Conservation (phyloP, 2,888 invertebrate genomes). For the Philhelius pedissequus region DNA sequence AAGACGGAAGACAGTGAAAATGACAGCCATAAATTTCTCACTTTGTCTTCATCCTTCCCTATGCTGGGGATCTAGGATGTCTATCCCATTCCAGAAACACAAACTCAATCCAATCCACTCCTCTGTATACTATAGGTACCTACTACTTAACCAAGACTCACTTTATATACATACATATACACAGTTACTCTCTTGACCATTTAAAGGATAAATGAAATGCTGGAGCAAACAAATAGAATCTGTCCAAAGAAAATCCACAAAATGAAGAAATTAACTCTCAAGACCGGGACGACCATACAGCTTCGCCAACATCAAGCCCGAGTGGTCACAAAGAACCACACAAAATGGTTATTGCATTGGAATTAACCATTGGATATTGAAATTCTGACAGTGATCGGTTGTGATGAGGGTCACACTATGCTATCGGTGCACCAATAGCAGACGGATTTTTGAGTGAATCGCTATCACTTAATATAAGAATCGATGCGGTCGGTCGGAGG, state of each 20-base stretch:
- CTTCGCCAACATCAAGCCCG: too few species aligned
- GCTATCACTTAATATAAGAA: background rate
- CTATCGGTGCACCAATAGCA: background rate
- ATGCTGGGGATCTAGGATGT: slow-evolving; percentile 33
- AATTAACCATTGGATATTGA: slow-evolving; percentile 61
- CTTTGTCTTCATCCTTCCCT: slow-evolving; percentile 65
- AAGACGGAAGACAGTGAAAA: slow-evolving; percentile 40
- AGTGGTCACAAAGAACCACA: slow-evolving; percentile 4
- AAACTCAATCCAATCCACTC: slow-evolving; percentile 15
- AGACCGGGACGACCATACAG: slow-evolving; percentile 5
- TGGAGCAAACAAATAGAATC: slow-evolving; percentile 34
- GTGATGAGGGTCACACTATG: slow-evolving; percentile 53
- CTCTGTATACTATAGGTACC: too few species aligned
- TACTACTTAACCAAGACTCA: background rate
- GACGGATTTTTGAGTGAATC: background rate
- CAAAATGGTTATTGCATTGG: slow-evolving; percentile 57
- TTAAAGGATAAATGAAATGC: slow-evolving; percentile 35
- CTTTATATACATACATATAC: too few species aligned
- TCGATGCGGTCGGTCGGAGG: too few species aligned
- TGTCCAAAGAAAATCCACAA: slow-evolving; percentile 24
- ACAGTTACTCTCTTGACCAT: slow-evolving; percentile 17
- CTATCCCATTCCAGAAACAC: slow-evolving; percentile 13
- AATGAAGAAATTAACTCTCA: slow-evolving; percentile 64
- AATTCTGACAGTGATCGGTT: slow-evolving; percentile 64
- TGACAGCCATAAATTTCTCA: slow-evolving; percentile 66